Evolutionary conservation across 1,140 invertebrate species (phyloP).

Genomic region (Campoletis sonorensis): DNA sequence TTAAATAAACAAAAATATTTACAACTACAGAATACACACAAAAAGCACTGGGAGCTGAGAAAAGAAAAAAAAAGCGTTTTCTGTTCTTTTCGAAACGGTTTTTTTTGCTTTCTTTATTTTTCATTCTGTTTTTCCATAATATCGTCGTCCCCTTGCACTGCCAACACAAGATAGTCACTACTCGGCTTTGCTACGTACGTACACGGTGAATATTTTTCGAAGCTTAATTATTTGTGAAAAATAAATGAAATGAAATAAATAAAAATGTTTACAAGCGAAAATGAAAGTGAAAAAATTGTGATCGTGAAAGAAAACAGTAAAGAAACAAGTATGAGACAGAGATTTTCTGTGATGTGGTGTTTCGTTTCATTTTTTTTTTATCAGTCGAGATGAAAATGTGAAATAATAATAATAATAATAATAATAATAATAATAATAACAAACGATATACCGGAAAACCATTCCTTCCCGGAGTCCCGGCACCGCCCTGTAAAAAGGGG

Average conservation of each 20-base stretch:
- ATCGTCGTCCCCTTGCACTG: slow-evolving; percentile 56
- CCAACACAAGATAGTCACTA: slow-evolving; percentile 58
- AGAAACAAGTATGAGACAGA: slow-evolving; percentile 42
- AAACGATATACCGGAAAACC: slow-evolving; percentile 90
- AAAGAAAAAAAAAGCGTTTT: slow-evolving; percentile 12
- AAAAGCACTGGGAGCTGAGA: slow-evolving; percentile 20
- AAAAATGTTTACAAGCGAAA: background rate
- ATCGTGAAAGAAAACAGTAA: background rate
- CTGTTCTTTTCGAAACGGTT: background rate
- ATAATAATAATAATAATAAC: slow-evolving; percentile 73
- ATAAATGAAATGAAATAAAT: slow-evolving; percentile 30
- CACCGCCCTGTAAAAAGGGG: slow-evolving; percentile 83
- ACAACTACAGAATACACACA: background rate
- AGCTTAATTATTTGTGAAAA: slow-evolving; percentile 6
- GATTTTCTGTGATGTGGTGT: slow-evolving; percentile 12
- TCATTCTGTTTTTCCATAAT: background rate
- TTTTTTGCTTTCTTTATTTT: background rate
- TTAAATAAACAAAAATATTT: slow-evolving; percentile 44
- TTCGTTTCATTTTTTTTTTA: background rate
- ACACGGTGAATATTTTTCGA: background rate
- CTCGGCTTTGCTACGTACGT: slow-evolving; percentile 36
- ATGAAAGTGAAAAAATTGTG: too few species aligned
- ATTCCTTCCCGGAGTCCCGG: slow-evolving; percentile 88
- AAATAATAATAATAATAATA: slow-evolving; percentile 67
- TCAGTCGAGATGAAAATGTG: slow-evolving; percentile 50